Percentiles rank a stretch among this genome's conserved stretches.
These are phyloP conservation scores for Meganola albula DNA, from an alignment of 2,888 invertebrate genomes.

Conservation along the genomic window DNA sequence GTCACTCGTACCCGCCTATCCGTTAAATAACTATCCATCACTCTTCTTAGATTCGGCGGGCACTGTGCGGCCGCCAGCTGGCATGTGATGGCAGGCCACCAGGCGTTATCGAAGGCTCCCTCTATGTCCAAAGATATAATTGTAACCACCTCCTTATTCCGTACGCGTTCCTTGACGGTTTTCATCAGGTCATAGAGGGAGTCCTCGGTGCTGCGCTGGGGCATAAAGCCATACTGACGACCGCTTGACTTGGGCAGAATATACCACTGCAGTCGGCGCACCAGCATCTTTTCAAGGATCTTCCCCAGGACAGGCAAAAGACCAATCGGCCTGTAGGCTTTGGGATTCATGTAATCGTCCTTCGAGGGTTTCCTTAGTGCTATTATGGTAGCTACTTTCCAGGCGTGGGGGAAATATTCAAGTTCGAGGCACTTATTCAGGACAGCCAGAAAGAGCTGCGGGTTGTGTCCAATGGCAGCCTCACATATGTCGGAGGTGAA, in stretches of 20 bases:
- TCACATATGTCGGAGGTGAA: neutral
- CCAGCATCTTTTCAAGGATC: neutral
- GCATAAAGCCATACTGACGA: constrained; percentile 1
- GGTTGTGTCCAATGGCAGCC: neutral
- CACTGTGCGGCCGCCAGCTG: neutral
- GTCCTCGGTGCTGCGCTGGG: constrained; percentile 4
- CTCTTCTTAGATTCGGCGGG: too few relatives aligned
- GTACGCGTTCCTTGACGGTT: neutral
- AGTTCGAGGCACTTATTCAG: neutral
- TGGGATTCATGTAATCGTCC: neutral
- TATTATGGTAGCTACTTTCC: neutral
- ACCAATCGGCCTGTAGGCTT: constrained; percentile 1
- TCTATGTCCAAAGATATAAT: constrained; percentile 6
- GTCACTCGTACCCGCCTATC: too few relatives aligned
- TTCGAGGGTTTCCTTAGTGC: neutral
- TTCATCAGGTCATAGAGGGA: constrained; percentile 2
- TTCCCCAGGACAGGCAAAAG: constrained; percentile 1
- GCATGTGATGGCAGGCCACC: constrained; percentile 6
- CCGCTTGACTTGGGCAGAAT: neutral
- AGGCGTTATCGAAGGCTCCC: constrained; percentile 8
- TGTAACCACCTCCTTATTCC: neutral
- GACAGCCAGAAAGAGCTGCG: neutral
- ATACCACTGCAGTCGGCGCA: neutral
- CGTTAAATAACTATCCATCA: too few relatives aligned
- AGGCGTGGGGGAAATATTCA: neutral